Evolutionary conservation across 2,113 vertebrate species (phyloP).

Genomic region (Eidolon helvum): DNA sequence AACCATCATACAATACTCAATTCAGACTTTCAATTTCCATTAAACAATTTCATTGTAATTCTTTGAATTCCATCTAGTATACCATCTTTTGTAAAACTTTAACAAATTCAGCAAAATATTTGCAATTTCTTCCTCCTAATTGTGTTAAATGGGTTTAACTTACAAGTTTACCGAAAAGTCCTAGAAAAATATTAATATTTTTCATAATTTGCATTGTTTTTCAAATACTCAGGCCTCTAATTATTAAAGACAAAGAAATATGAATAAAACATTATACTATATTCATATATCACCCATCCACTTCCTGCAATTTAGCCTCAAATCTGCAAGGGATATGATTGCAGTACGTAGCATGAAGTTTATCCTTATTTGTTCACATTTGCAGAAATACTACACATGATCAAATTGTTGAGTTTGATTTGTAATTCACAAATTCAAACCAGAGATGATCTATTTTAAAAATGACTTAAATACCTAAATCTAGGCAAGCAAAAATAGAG

Average conservation of each 20-base stretch:
- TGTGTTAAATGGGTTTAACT: not conserved
- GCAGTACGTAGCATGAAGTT: not conserved
- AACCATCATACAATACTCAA: not conserved
- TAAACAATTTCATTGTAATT: not conserved
- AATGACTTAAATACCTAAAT: not conserved
- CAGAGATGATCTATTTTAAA: not conserved
- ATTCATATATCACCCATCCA: not conserved
- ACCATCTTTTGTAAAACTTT: not conserved
- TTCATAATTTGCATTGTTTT: constrained; percentile 7
- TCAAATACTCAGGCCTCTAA: not conserved
- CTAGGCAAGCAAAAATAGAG: not conserved
- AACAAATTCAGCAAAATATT: constrained; percentile 13
- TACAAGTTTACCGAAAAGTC: not conserved
- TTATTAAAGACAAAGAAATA: not conserved
- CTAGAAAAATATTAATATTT: not conserved
- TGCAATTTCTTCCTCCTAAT: not conserved
- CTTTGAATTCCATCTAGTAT: not conserved
- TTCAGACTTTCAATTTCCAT: constrained; percentile 1
- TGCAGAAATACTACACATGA: not conserved
- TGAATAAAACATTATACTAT: not conserved
- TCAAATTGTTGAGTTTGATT: not conserved
- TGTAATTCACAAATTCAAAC: not conserved
- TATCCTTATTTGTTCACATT: not conserved
- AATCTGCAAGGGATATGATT: not conserved
- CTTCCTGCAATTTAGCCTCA: not conserved